Evolutionary conservation across 1,140 invertebrate genomes (phyloP).

Genomic region (Batillaria attramentaria): DNA sequence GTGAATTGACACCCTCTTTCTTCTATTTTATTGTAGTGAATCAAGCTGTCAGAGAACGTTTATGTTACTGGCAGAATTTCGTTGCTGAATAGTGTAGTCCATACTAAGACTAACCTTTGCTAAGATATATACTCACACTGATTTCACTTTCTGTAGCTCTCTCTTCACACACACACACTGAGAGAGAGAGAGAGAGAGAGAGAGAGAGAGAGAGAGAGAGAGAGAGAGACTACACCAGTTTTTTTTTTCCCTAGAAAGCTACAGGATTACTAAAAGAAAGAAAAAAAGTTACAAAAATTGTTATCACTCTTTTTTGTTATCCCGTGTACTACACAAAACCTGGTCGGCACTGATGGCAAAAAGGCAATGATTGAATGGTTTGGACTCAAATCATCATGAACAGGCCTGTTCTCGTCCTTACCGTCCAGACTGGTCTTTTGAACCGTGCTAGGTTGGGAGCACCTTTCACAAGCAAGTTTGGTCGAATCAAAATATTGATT

Average conservation of each 20-base stretch:
- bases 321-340: background rate
- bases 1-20: no score
- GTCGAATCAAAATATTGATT: constrained; percentile 37
- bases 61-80: no score
- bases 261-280: no score
- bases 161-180: no score
- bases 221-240: background rate
- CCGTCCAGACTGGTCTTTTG: constrained; percentile 39
- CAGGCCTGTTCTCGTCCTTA: constrained; percentile 13
- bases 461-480: constrained; percentile 32
- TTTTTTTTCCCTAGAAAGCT: background rate
- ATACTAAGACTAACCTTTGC: no score
- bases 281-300: background rate
- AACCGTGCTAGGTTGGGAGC: constrained; percentile 29
- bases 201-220: no score
- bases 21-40: no score
- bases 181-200: no score
- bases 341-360: background rate
- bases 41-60: no score
- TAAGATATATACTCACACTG: no score
- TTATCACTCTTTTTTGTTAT: background rate
- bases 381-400: background rate
- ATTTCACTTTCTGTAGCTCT: no score
- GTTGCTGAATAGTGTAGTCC: no score
- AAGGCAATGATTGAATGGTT: background rate